Evolutionary conservation across 2,797 vertebrate species (phyloP).

Genomic region (Morus bassanus): DNA sequence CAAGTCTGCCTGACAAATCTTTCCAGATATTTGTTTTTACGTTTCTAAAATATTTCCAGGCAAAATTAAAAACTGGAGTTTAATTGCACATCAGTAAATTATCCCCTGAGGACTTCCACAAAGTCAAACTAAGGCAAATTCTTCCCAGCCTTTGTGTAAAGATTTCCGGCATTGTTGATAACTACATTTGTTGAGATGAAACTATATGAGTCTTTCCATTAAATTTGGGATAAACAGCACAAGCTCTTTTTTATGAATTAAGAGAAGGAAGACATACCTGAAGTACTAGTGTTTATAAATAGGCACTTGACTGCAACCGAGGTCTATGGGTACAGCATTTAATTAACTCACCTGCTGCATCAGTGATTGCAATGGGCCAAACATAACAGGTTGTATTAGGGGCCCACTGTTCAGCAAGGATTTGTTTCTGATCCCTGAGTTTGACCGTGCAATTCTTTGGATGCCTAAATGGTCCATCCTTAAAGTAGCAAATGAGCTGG

Average conservation of each 20-base stretch:
- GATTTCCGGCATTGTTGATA: neutral
- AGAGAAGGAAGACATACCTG: neutral
- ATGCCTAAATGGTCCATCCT: neutral
- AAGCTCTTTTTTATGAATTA: neutral
- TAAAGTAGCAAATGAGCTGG: neutral
- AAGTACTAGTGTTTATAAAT: neutral
- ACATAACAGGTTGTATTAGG: fast-evolving
- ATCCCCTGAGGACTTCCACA: neutral
- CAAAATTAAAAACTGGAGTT: neutral
- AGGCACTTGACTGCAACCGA: neutral
- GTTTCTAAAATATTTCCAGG: neutral
- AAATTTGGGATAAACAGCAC: neutral
- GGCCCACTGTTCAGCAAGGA: neutral
- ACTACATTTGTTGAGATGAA: neutral
- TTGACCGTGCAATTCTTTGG: neutral
- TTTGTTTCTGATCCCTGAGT: neutral
- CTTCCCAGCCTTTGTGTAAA: neutral
- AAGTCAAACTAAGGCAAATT: neutral
- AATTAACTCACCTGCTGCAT: neutral
- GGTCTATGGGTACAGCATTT: neutral
- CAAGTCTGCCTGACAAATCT: neutral
- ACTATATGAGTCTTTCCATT: neutral
- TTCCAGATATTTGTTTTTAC: neutral
- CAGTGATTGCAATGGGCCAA: neutral
- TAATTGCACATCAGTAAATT: neutral